Percentiles rank a stretch among this genome's conserved stretches.
Conservation (phyloP, 1,140 invertebrate species). For the Oryzaephilus surinamensis region DNA sequence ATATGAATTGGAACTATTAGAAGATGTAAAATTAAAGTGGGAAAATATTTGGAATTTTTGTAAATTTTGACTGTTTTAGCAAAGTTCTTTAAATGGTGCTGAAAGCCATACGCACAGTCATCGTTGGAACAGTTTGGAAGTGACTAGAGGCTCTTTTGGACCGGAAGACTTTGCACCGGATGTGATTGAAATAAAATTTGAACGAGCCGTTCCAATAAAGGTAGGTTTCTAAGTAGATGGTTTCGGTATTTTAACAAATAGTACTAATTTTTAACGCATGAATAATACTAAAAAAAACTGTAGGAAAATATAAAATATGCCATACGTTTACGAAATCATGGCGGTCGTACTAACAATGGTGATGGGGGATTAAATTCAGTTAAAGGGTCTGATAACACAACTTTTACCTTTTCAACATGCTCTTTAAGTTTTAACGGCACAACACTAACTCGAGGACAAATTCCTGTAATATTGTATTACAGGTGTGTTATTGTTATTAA, state of each 20-base stretch:
- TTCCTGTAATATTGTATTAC: conserved; percentile 90
- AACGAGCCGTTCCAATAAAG: conserved; percentile 76
- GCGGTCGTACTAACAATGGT: conserved; percentile 86
- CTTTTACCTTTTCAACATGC: conserved; percentile 85
- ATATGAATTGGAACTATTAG: conserved; percentile 85
- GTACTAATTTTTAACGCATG: background rate
- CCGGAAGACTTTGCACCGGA: conserved; percentile 67
- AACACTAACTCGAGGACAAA: conserved; percentile 85
- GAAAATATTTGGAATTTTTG: conserved; percentile 17
- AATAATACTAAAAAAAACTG: conserved; percentile 4
- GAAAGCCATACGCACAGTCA: conserved; percentile 45
- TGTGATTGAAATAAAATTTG: conserved; percentile 84
- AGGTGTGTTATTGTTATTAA: conserved; percentile 32
- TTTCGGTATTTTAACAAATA: conserved; percentile 2
- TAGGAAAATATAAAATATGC: conserved; percentile 84
- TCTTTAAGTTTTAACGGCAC: conserved; percentile 92
- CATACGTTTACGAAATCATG: conserved; percentile 77
- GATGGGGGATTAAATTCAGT: conserved; percentile 79
- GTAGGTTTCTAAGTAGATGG: conserved; percentile 40
- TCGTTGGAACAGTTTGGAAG: conserved; percentile 65
- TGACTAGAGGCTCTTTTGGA: conserved; percentile 59
- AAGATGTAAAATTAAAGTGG: conserved; percentile 48
- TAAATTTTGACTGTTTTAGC: conserved; percentile 14
- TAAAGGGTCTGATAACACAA: conserved; percentile 85
- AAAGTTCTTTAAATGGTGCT: conserved; percentile 29